Percentiles rank a stretch among this genome's conserved stretches.
These are phyloP conservation scores for Desmophyllum pertusum DNA, from an alignment of 92 coral and sea anemone genomes.

Conservation along the genomic window DNA sequence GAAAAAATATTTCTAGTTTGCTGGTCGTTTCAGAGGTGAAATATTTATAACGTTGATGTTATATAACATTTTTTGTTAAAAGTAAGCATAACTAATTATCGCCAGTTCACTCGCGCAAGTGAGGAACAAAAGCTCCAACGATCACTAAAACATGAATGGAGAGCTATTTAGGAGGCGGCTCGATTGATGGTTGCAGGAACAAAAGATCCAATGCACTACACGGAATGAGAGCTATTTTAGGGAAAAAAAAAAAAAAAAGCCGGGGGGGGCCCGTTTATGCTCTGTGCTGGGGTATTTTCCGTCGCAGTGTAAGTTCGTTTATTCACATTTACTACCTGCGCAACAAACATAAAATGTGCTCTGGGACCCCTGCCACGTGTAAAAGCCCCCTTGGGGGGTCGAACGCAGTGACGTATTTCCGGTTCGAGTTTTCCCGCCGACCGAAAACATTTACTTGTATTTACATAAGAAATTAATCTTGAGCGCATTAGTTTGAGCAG, in stretches of 20 bases:
- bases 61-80: neutral
- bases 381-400: no score
- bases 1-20: neutral
- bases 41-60: neutral
- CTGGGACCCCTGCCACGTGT: neutral
- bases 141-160: neutral
- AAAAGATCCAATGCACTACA: neutral
- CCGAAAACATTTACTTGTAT: no score
- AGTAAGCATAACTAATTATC: neutral
- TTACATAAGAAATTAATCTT: no score
- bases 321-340: neutral
- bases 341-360: neutral
- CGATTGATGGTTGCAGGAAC: conserved; percentile 6
- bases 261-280: neutral
- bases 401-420: no score
- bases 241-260: no score
- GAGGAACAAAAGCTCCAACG: neutral
- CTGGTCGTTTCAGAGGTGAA: neutral
- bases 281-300: conserved; percentile 25
- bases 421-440: neutral
- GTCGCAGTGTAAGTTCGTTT: neutral
- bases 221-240: neutral
- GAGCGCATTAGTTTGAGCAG: neutral
- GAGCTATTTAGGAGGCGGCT: neutral
- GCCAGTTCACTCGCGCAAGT: neutral